Conservation (phyloP, 1,140 invertebrate species). For the Capitella teleta region DNA sequence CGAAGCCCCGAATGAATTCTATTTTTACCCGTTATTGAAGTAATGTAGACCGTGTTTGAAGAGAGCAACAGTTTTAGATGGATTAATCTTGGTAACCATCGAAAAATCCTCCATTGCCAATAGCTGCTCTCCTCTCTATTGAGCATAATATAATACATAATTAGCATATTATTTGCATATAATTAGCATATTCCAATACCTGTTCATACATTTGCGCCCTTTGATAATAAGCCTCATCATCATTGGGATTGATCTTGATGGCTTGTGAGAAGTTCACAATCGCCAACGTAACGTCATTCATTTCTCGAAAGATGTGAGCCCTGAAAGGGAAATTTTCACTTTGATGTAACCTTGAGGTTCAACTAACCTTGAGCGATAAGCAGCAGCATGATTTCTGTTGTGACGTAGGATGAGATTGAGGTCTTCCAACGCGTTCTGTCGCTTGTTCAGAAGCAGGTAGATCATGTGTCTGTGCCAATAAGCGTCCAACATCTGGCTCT, state of each 20-base stretch:
- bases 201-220: slow-evolving; percentile 39
- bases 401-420: slow-evolving; percentile 36
- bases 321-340: slow-evolving; percentile 14
- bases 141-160: neutral
- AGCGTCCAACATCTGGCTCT: slow-evolving; percentile 34
- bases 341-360: neutral
- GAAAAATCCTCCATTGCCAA: slow-evolving; percentile 39
- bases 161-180: no score
- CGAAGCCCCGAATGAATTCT: no score
- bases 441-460: slow-evolving; percentile 33
- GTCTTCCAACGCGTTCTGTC: slow-evolving; percentile 32
- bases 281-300: slow-evolving; percentile 34
- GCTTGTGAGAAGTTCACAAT: slow-evolving; percentile 39
- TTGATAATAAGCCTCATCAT: slow-evolving; percentile 37
- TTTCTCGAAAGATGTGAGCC: slow-evolving; percentile 31
- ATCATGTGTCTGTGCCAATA: slow-evolving; percentile 43
- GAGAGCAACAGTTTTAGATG: slow-evolving; percentile 34
- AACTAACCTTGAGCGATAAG: slow-evolving; percentile 36
- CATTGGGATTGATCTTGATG: slow-evolving; percentile 33
- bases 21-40: slow-evolving; percentile 33
- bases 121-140: slow-evolving; percentile 27
- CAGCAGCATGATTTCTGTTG: slow-evolving; percentile 32
- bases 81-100: slow-evolving; percentile 29
- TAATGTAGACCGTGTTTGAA: slow-evolving; percentile 39
- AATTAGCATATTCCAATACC: no score